These are phyloP conservation scores for Osmerus mordax DNA, from an alignment of 2,113 vertebrate genomes.

Conservation along the genomic window DNA sequence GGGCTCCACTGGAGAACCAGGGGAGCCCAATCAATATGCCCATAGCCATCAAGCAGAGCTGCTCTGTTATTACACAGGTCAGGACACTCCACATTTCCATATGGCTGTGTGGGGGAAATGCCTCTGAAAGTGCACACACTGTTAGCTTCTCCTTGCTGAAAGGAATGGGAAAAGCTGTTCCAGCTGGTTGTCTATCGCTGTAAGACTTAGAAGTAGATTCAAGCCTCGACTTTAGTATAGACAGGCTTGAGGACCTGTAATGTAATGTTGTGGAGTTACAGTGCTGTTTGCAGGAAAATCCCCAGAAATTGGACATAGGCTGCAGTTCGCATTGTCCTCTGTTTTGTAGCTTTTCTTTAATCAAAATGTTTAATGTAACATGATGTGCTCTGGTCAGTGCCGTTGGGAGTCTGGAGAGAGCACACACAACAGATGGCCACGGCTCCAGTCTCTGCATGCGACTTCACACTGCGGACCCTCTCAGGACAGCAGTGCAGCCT, in stretches of 20 bases:
- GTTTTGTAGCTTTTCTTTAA: too few species aligned
- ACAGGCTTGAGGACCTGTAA: too few species aligned
- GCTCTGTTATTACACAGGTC: conserved; percentile 32
- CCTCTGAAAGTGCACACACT: not conserved
- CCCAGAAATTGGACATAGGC: too few species aligned
- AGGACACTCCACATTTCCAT: conserved; percentile 22
- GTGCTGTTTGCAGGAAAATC: too few species aligned
- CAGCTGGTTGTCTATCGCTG: too few species aligned
- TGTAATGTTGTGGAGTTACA: too few species aligned
- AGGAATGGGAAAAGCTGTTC: not conserved
- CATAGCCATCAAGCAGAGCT: conserved; percentile 28
- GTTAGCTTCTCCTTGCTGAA: not conserved
- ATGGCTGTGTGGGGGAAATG: conserved; percentile 19
- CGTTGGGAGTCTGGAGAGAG: conserved; percentile 21
- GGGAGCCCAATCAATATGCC: conserved; percentile 28
- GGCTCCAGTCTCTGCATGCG: conserved; percentile 48
- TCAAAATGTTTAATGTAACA: conserved; percentile 25
- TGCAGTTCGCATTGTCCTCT: too few species aligned
- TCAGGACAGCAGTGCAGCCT: conserved; percentile 19
- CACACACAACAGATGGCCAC: conserved; percentile 52
- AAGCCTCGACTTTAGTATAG: too few species aligned
- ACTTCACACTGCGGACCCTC: conserved; percentile 27
- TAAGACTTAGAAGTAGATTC: too few species aligned
- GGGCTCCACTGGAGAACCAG: conserved; percentile 39
- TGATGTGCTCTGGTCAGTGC: conserved; percentile 32